Evolutionary conservation across 2,888 invertebrate genomes (phyloP).

Genomic region (Ochropacha duplaris): DNA sequence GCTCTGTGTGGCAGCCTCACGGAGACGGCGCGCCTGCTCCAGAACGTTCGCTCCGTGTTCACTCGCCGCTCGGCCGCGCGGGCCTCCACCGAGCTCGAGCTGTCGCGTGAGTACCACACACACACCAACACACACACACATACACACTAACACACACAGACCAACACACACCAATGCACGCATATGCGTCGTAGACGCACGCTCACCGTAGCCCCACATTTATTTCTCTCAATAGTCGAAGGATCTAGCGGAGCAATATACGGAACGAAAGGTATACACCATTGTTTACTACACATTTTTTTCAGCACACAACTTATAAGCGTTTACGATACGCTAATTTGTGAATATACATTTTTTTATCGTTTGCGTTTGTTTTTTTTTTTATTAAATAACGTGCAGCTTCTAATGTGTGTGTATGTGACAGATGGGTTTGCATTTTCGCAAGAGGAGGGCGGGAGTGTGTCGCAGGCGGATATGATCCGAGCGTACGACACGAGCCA

Average conservation of each 20-base stretch:
- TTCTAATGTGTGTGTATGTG: constrained; percentile 15
- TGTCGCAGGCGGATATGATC: constrained; percentile 97
- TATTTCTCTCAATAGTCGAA: neutral
- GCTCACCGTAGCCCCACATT: constrained; percentile 7
- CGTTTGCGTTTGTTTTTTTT: neutral
- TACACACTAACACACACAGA: constrained; percentile 3
- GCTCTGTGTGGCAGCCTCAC: constrained; percentile 90
- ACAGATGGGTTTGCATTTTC: constrained; percentile 99
- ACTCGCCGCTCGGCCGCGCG: constrained; percentile 87
- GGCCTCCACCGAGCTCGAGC: constrained; percentile 93
- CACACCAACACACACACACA: constrained; percentile 14
- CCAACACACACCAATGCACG: constrained; percentile 25
- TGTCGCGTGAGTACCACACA: constrained; percentile 92
- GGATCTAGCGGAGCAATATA: neutral
- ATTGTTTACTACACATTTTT: constrained; percentile 1
- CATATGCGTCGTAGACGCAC: constrained; percentile 45
- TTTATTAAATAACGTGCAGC: neutral
- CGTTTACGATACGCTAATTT: constrained; percentile 14
- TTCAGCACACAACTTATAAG: constrained; percentile 8
- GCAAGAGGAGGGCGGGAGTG: constrained; percentile 98
- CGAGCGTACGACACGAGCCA: constrained; percentile 97
- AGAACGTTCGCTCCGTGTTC: constrained; percentile 97
- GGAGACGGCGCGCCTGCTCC: constrained; percentile 97
- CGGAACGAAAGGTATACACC: neutral
- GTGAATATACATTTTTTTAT: neutral